Evolutionary conservation across 2,113 vertebrate species (phyloP).

Genomic region (Astatotilapia flaviijosephi): DNA sequence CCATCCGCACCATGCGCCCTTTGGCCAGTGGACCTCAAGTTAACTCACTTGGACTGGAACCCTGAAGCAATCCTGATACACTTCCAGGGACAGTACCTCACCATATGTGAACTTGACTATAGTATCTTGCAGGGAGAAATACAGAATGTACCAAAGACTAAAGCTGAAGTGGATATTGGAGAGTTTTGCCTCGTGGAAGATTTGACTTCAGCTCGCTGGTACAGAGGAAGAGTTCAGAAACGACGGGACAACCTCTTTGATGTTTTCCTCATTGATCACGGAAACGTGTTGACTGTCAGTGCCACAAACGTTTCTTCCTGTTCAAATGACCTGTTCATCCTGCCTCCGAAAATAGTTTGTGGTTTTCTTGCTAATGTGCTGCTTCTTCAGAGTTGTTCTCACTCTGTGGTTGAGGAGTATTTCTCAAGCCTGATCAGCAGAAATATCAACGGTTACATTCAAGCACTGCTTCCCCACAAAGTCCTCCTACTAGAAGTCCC

Average conservation of each 20-base stretch:
- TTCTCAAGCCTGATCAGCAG: constrained; percentile 77
- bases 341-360: constrained; percentile 80
- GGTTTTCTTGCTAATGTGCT: constrained; percentile 87
- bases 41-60: constrained; percentile 78
- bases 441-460: constrained; percentile 75
- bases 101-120: constrained; percentile 81
- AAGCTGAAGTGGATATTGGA: constrained; percentile 59
- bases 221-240: constrained; percentile 83
- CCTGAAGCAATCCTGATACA: constrained; percentile 75
- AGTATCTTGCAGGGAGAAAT: constrained; percentile 82
- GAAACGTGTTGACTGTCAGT: constrained; percentile 72
- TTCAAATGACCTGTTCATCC: constrained; percentile 73
- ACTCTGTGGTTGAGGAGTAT: constrained; percentile 72
- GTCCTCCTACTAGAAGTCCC: constrained; percentile 80
- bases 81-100: constrained; percentile 78
- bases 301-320: constrained; percentile 69
- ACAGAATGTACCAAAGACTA: constrained; percentile 75
- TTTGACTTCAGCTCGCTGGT: constrained; percentile 73
- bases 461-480: constrained; percentile 75
- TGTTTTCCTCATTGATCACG: constrained; percentile 82
- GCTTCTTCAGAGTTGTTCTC: constrained; percentile 71
- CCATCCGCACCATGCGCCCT: constrained; percentile 28
- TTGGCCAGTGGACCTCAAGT: constrained; percentile 75
- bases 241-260: constrained; percentile 63
- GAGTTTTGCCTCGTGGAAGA: constrained; percentile 87